phyloP scores from a whole-genome alignment of 2,888 invertebrate genomes.

The Dolichomitus sp. region DNA sequence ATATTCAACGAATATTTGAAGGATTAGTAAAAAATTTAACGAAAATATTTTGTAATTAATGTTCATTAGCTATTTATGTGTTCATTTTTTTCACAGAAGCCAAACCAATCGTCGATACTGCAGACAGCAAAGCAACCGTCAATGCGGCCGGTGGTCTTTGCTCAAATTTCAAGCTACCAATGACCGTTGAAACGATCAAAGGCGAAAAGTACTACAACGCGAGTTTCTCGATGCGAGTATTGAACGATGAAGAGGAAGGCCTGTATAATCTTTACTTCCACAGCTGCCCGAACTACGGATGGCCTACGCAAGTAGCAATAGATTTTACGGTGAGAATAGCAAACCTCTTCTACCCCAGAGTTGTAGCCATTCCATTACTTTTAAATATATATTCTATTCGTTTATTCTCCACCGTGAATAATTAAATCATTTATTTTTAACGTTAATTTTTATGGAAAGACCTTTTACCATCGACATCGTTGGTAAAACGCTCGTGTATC shows the following conservation, averaged over 20 bases:
- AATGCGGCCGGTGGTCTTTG: constrained; percentile 69
- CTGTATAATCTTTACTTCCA: constrained; percentile 98
- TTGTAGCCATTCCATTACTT: too few species aligned
- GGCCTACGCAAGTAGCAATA: constrained; percentile 87
- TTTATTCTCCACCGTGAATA: too few species aligned
- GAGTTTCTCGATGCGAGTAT: constrained; percentile 92
- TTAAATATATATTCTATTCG: too few species aligned
- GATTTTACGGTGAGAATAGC: constrained; percentile 90
- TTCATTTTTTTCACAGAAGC: constrained; percentile 64
- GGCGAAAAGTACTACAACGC: constrained; percentile 89
- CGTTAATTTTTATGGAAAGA: too few species aligned
- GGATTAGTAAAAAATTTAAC: not conserved
- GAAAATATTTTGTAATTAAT: not conserved
- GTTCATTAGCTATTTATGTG: constrained; percentile 15
- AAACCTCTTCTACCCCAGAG: constrained; percentile 5
- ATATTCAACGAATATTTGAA: constrained; percentile 19
- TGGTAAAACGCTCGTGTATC: too few species aligned
- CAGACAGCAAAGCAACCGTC: constrained; percentile 41
- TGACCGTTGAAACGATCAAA: constrained; percentile 87
- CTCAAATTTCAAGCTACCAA: constrained; percentile 87
- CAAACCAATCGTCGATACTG: constrained; percentile 54
- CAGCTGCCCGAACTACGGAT: constrained; percentile 93
- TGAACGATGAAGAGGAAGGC: constrained; percentile 93
- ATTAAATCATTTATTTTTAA: too few species aligned
- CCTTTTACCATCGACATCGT: too few species aligned